Evolutionary conservation across 2,888 invertebrate species (phyloP).

Genomic region (Podabrus alpinus): DNA sequence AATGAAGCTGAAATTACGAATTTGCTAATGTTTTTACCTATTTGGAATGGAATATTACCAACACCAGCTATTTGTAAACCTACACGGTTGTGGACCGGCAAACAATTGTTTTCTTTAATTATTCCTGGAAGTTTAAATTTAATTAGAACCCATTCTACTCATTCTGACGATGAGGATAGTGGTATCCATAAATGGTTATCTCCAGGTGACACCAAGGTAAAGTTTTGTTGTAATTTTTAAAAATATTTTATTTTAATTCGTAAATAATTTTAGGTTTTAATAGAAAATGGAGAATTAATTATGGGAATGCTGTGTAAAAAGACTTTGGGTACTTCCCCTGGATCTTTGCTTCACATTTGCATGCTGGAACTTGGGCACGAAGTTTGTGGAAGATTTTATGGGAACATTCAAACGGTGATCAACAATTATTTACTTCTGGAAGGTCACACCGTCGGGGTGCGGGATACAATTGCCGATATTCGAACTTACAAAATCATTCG

Average conservation of each 20-base stretch:
- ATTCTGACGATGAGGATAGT: conserved; percentile 98
- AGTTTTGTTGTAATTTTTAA: no score
- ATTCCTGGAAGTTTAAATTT: conserved; percentile 98
- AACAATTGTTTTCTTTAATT: conserved; percentile 96
- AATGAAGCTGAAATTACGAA: conserved; percentile 99
- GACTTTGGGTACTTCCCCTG: conserved; percentile 94
- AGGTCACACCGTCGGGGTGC: conserved; percentile 96
- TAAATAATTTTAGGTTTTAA: conserved; percentile 74
- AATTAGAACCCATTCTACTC: conserved; percentile 96
- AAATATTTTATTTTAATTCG: background rate
- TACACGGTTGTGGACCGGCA: conserved; percentile 95
- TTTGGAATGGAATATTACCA: conserved; percentile 99
- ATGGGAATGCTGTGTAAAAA: conserved; percentile 99
- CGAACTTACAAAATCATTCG: conserved; percentile 98
- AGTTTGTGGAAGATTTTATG: conserved; percentile 93
- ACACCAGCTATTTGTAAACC: conserved; percentile 97
- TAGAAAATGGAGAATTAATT: conserved; percentile 96
- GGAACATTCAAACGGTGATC: conserved; percentile 98
- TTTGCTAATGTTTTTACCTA: conserved; percentile 96
- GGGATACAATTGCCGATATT: conserved; percentile 99
- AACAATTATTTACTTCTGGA: conserved; percentile 97
- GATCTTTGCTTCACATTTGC: conserved; percentile 95
- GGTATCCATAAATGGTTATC: conserved; percentile 99
- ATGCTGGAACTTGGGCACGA: conserved; percentile 97
- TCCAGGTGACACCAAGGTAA: conserved; percentile 95